These are phyloP conservation scores for Papilio glaucus DNA, from an alignment of 1,140 invertebrate genomes.

Conservation along the genomic window DNA sequence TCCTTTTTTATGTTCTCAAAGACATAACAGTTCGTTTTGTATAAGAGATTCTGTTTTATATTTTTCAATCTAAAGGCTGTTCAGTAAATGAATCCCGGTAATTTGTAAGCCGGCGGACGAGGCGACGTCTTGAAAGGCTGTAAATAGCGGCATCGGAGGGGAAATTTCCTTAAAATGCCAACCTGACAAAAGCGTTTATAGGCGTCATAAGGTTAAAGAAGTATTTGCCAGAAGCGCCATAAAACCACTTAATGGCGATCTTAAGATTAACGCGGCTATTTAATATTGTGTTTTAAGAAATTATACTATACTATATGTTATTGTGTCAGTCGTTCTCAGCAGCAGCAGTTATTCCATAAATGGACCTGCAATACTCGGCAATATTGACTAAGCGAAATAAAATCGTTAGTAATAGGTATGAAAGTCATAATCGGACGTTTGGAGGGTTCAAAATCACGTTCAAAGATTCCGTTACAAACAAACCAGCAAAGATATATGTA, in stretches of 20 bases:
- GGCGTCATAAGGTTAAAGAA: slow-evolving; percentile 71
- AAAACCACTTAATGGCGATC: slow-evolving; percentile 66
- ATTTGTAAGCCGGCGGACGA: slow-evolving; percentile 69
- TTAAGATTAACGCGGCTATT: slow-evolving; percentile 1
- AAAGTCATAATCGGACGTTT: too few species aligned
- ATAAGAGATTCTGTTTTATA: neutral
- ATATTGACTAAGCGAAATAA: too few species aligned
- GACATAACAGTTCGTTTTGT: neutral
- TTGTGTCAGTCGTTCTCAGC: too few species aligned
- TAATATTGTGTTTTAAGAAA: slow-evolving; percentile 17
- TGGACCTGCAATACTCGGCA: too few species aligned
- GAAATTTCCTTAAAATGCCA: slow-evolving; percentile 77
- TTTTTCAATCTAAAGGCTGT: slow-evolving; percentile 69
- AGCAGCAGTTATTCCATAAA: too few species aligned
- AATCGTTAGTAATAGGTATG: too few species aligned
- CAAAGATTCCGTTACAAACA: too few species aligned
- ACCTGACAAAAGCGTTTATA: slow-evolving; percentile 74
- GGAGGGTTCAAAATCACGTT: too few species aligned
- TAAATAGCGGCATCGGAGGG: slow-evolving; percentile 55
- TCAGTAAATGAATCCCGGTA: slow-evolving; percentile 71
- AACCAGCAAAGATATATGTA: too few species aligned
- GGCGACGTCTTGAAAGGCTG: slow-evolving; percentile 50
- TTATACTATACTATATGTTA: neutral
- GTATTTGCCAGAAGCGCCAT: slow-evolving; percentile 63
- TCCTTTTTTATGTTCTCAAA: neutral